Percentiles rank a stretch among this genome's conserved stretches.
phyloP scores from a whole-genome alignment of 2,113 vertebrate genomes.

The Odontophorus gujanensis region DNA sequence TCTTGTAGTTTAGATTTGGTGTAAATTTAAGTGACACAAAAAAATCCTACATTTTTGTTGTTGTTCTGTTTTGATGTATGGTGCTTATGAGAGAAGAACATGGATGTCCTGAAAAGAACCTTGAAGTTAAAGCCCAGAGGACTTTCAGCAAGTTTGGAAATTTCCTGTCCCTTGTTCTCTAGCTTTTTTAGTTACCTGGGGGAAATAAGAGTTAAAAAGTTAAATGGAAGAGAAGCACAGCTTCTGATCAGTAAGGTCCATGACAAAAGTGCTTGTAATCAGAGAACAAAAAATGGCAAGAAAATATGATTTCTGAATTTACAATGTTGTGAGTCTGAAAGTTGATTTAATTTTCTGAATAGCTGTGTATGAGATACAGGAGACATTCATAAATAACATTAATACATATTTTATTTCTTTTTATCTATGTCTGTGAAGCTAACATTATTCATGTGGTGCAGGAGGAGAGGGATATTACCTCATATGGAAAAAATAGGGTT shows the following conservation, averaged over 20 bases:
- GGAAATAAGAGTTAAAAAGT: background rate
- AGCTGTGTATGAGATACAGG: background rate
- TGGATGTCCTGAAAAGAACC: background rate
- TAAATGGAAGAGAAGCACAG: background rate
- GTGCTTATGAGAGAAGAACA: background rate
- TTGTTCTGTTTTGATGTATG: background rate
- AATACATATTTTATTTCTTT: background rate
- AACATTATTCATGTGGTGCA: background rate
- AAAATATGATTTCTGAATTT: background rate
- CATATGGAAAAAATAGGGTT: background rate
- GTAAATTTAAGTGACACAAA: background rate
- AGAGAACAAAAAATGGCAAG: background rate
- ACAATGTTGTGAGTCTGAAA: background rate
- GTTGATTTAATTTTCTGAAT: background rate
- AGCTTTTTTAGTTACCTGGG: background rate
- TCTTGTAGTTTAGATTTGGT: constrained; percentile 13
- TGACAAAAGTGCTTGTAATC: background rate
- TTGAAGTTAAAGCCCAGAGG: background rate
- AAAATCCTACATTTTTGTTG: background rate
- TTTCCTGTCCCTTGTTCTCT: background rate
- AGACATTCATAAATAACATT: background rate
- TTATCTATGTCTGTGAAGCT: background rate
- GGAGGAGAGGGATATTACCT: background rate
- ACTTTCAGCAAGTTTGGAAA: background rate
- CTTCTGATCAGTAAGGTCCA: background rate